These are phyloP conservation scores for Cinclus cinclus DNA, from an alignment of 2,113 vertebrate genomes.

Conservation along the genomic window DNA sequence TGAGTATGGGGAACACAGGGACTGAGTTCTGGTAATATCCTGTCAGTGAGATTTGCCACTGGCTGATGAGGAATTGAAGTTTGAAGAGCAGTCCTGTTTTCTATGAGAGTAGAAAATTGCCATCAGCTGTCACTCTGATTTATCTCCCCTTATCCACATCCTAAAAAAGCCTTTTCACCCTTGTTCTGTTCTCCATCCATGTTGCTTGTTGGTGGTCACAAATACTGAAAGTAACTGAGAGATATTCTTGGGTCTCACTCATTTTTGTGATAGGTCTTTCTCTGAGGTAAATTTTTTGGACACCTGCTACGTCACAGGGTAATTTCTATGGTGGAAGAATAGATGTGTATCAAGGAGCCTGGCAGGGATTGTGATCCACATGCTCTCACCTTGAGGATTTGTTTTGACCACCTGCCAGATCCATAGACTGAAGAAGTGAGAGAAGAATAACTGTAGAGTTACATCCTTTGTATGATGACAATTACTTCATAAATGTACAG, in stretches of 20 bases:
- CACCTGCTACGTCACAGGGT: rapidly evolving
- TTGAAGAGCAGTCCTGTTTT: not conserved
- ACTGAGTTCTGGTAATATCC: not conserved
- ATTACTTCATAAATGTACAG: not conserved
- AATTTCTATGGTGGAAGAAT: not conserved
- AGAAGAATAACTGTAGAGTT: not conserved
- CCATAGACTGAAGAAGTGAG: not conserved
- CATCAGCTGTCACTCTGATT: not conserved
- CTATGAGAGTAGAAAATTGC: not conserved
- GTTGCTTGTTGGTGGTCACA: not conserved
- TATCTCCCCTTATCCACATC: not conserved
- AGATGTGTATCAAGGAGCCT: not conserved
- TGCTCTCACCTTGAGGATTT: not conserved
- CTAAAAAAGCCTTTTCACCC: not conserved
- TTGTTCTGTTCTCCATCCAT: not conserved
- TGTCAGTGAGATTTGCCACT: not conserved
- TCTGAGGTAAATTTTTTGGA: not conserved
- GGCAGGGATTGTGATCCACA: not conserved
- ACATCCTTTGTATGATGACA: rapidly evolving
- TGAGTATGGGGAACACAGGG: not conserved
- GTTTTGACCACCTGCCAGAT: not conserved
- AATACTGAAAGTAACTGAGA: not conserved
- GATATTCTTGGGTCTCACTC: not conserved
- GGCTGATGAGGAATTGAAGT: not conserved
- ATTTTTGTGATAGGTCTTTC: not conserved